A percentile compares a stretch with the other conserved stretches of the same genome.
These are phyloP conservation scores for Alitta virens DNA, from an alignment of 2,888 invertebrate species.

Conservation along the genomic window DNA sequence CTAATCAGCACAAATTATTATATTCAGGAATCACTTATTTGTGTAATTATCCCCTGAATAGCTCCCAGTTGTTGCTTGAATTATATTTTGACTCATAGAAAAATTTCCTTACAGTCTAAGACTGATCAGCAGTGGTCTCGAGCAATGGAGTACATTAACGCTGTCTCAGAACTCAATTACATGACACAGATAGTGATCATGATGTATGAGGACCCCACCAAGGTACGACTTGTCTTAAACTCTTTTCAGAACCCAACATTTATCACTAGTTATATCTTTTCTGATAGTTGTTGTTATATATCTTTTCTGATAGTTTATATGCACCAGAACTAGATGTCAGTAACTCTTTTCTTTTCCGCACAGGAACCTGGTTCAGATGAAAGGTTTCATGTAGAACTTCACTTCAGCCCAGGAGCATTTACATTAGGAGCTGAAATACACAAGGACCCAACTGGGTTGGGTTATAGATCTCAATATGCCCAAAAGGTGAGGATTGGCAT, in stretches of 20 bases:
- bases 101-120: background rate
- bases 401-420: conserved; percentile 94
- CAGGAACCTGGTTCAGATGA: conserved; percentile 68
- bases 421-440: conserved; percentile 83
- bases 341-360: background rate
- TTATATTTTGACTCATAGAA: too few relatives aligned
- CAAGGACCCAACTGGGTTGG: conserved; percentile 61
- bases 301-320: background rate
- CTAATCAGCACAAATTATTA: too few relatives aligned
- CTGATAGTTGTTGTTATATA: too few relatives aligned
- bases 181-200: conserved; percentile 99
- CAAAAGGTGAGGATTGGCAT: background rate
- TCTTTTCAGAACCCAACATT: background rate
- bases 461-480: conserved; percentile 29
- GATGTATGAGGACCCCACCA: conserved; percentile 95
- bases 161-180: conserved; percentile 94
- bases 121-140: conserved; percentile 97
- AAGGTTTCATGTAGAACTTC: conserved; percentile 94
- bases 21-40: too few relatives aligned
- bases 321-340: background rate
- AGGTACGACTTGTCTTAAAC: conserved; percentile 64
- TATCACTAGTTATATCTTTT: too few relatives aligned
- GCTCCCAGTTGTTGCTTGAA: too few relatives aligned
- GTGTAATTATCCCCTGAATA: too few relatives aligned
- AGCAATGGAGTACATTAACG: conserved; percentile 90